These are phyloP conservation scores for Ailuropoda melanoleuca DNA, from an alignment of 2,113 vertebrate species.

Conservation along the genomic window DNA sequence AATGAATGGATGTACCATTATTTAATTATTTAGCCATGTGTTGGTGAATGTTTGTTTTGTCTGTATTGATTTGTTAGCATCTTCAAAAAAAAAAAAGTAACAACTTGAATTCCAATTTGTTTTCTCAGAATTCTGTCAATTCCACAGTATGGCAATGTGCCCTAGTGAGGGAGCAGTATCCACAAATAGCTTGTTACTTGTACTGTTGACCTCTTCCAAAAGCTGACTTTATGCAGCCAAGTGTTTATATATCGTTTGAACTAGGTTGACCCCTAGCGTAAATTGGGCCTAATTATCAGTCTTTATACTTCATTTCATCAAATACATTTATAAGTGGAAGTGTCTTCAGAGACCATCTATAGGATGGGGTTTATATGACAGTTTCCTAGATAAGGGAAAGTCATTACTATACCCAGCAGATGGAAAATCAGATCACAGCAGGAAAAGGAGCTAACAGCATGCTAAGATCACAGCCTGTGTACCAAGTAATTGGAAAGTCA, in stretches of 20 bases:
- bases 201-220: not conserved
- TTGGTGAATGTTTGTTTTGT: not conserved
- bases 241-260: not conserved
- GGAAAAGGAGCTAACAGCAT: not conserved
- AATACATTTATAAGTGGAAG: not conserved
- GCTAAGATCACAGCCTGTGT: not conserved
- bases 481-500: not conserved
- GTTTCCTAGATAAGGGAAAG: not conserved
- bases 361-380: not conserved
- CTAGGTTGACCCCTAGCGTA: not conserved
- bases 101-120: not conserved
- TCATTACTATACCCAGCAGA: not conserved
- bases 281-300: not conserved
- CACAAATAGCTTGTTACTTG: not conserved
- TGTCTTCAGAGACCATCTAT: not conserved
- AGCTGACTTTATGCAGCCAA: not conserved
- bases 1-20: not conserved
- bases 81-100: not conserved
- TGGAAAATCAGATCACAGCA: not conserved
- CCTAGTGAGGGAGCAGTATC: not conserved
- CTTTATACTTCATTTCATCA: not conserved
- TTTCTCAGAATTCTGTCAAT: not conserved
- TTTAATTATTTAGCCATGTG: not conserved
- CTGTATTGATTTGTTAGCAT: not conserved
- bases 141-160: not conserved